Base-by-base conservation (phyloP, 1,140 invertebrate genomes). In the Geopemphigus sp. region DNA sequence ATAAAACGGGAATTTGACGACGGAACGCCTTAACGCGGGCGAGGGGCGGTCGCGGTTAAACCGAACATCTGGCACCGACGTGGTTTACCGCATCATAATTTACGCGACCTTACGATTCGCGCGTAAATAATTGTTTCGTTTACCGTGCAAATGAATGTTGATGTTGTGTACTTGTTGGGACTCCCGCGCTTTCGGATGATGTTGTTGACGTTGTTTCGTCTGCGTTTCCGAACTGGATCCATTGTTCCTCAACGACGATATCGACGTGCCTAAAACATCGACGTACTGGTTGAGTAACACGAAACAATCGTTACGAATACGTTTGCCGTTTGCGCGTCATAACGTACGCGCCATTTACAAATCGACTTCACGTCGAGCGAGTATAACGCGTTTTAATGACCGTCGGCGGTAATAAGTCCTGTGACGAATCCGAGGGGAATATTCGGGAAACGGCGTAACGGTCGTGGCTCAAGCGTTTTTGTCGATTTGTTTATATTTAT, bases 61-160 rank as follows among this genome's bases (percentile, higher is more conserved):
- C 64, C 14, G 12, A 68, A 45, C 24, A 14, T 68, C 61, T 39
- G 19, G 15, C 29, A 64, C 12, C n/a, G n/a, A n/a, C n/a, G n/a
- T n/a, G 32, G 63, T 66, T 66, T 66, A 66, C 32, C 32, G 0
- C n/a, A n/a, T n/a, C 22, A 47, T 47, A 68, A 68, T 68, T 68
- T 68, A 68, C 15, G 32, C 19, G 39, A n/a, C 32, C 6, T 10
- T 26, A 11, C 1, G 22, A 68, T 50, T 50, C 47, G 39, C 24
- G 45, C 24, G 47, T n/a, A n/a, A 50, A 68, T 24, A 47, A 72
- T 54, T 54, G 68, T 54, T 54, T n/a, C n/a, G 24, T 10, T 87
- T 92, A 95, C 94, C 94, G 87, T 95, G 93, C 84, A 93, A 88
- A 86, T 95, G 93, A 85, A 94, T 93, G 88, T 93, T 94, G 88